Evolutionary conservation across 1,140 invertebrate genomes (phyloP).

Genomic region (Samia ricini): DNA sequence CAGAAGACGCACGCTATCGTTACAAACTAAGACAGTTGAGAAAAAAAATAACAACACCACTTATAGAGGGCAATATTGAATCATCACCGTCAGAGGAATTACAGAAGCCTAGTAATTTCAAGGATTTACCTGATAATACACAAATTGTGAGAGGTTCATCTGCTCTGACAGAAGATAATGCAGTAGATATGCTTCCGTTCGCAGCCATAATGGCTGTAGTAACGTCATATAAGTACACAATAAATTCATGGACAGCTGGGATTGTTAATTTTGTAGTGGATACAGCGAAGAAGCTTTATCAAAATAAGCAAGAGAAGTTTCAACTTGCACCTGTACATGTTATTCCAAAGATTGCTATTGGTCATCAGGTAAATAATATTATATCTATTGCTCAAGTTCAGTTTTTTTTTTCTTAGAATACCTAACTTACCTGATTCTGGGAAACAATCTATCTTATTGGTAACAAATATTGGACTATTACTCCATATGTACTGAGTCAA

Average conservation of each 20-base stretch:
- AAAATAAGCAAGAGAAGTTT: conserved; percentile 58
- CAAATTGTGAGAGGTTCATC: conserved; percentile 68
- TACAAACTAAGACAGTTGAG: conserved; percentile 53
- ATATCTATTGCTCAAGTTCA: neutral
- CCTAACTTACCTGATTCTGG: too few species aligned
- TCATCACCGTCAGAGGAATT: conserved; percentile 67
- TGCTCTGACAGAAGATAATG: conserved; percentile 50
- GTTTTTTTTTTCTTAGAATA: neutral
- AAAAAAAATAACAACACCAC: conserved; percentile 50
- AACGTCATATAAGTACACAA: conserved; percentile 74
- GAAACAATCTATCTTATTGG: too few species aligned
- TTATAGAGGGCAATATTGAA: conserved; percentile 38
- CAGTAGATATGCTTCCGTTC: conserved; percentile 70
- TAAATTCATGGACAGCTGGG: conserved; percentile 70
- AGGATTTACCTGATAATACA: conserved; percentile 70
- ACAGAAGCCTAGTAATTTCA: conserved; percentile 71
- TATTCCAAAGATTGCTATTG: conserved; percentile 67
- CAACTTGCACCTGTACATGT: conserved; percentile 59
- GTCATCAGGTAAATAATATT: conserved; percentile 56
- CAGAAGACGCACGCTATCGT: conserved; percentile 56
- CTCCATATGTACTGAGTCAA: too few species aligned
- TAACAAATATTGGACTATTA: too few species aligned
- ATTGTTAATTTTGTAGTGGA: conserved; percentile 74
- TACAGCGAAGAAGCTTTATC: conserved; percentile 69
- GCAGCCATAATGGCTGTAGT: conserved; percentile 77